Evolutionary conservation across 2,888 invertebrate species (phyloP), one percentile per base, ranked within the genome.

Genomic region (Crossocerus cetratus): DNA sequence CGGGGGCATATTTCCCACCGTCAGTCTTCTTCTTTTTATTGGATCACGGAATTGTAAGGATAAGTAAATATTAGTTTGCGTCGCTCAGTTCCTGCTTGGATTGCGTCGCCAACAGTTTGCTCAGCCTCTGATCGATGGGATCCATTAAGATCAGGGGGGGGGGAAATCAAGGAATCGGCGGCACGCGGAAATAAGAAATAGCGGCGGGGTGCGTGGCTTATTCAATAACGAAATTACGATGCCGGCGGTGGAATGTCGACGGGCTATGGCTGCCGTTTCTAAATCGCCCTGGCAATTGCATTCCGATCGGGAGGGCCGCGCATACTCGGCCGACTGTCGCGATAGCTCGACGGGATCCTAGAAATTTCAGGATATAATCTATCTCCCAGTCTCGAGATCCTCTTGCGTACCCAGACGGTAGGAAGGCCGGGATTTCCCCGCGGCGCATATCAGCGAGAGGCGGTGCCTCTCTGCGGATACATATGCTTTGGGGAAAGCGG

Each of bases 141-240:
- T 32, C 32, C 32, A 32, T 32, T 32, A 32, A 32, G 5, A 11
- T 32, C 32, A 8, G 32, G 3, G 53, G 0, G 20, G 32, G 3
- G 53, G 0, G 20, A 53, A 53, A 57, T 57, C 44, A 21, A 21
- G 1, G 20, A 49, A 11, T 32, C n/a, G 61, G 20, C 58, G 32
- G 32, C 8, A 32, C 11, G 32, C 32, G 32, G 45, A 58, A 72
- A 72, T 72, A 68, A 74, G 74, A 68, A 68, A 74, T 74, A 58
- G 68, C 74, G 43, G 59, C 61, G 71, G 18, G 61, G 42, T 56
- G 74, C 55, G 63, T 63, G 53, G 42, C 45, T 13, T 76, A 69
- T 79, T 79, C 72, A 75, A 80, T 75, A 77, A 75, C 65, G 70
- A 72, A 67, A 77, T 77, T 70, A 71, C 54, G 58, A 57, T 14